Evolutionary conservation across 2,113 vertebrate genomes (phyloP).

Genomic region (Xiphophorus hellerii): DNA sequence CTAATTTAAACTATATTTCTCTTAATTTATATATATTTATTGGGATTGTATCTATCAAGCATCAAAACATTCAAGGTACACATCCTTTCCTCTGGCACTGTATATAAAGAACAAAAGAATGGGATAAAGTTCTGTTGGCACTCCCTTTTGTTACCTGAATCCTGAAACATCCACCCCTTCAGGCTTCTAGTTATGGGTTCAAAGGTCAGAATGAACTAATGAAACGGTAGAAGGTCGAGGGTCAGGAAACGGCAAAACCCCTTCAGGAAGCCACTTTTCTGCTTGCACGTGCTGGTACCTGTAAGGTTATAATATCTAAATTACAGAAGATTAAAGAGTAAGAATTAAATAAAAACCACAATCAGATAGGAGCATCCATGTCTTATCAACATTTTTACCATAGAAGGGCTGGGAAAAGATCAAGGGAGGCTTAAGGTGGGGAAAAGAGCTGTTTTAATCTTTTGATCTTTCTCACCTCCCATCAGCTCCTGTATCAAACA

Average conservation of each 20-base stretch:
- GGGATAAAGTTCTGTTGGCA: slow-evolving; percentile 34
- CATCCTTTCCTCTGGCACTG: background rate
- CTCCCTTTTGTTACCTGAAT: slow-evolving; percentile 62
- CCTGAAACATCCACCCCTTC: slow-evolving; percentile 21
- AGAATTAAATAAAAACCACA: slow-evolving; percentile 28
- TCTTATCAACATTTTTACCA: slow-evolving; percentile 10
- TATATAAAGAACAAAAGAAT: background rate
- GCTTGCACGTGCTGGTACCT: slow-evolving; percentile 3
- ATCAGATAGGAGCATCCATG: slow-evolving; percentile 4
- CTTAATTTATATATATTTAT: too few species aligned
- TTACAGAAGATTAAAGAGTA: slow-evolving; percentile 2
- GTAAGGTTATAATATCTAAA: background rate
- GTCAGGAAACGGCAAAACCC: slow-evolving; percentile 28
- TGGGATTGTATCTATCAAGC: too few species aligned
- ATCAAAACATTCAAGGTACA: background rate
- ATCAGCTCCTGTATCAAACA: slow-evolving; percentile 71
- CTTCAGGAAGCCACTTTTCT: slow-evolving; percentile 26
- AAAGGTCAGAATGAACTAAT: slow-evolving; percentile 52
- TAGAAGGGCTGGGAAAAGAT: slow-evolving; percentile 26
- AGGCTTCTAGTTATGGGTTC: slow-evolving; percentile 30
- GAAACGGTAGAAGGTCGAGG: background rate
- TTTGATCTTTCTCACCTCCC: slow-evolving; percentile 69
- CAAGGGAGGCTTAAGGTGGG: slow-evolving; percentile 21
- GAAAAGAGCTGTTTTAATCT: slow-evolving; percentile 51
- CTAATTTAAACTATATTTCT: too few species aligned